Evolutionary conservation across 2,113 vertebrate genomes (phyloP), one percentile per base, ranked within the genome.

Genomic region (Numida meleagris): DNA sequence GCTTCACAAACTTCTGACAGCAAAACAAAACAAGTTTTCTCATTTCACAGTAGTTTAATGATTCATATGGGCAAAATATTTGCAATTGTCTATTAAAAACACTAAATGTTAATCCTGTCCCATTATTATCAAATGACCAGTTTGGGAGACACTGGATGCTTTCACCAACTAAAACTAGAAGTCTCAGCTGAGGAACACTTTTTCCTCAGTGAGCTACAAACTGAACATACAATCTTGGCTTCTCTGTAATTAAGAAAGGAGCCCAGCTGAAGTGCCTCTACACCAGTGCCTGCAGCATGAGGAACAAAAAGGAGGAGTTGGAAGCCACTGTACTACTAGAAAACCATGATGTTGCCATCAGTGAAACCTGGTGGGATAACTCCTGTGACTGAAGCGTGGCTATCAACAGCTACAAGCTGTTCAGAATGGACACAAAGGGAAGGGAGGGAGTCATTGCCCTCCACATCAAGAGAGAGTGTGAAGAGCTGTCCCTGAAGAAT

Each of bases 1-100:
- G 40, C 31, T 48, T 94, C 67, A 61, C 0, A 0, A 82, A 80
- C n/a, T 45, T 74, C 67, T 66, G 42, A 80, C n/a, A 38, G n/a
- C 36, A 90, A n/a, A 86, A 57, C 27, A 66, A 33, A 66, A 25
- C 16, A 86, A 82, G 50, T 58, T 77, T 74, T 59, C 34, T 15
- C 29, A 67, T 23, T 24, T 91, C 55, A 57, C 27, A 59, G 57
- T 6, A 59, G 63, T 12, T 87, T 88, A 73, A 74, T 85, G 71
- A 85, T 75, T 45, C 70, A 87, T 71, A 48, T 29, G 43, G 53
- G 68, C 38, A 93, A 94, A 94, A 83, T 90, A 91, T 55, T 86
- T 94, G 85, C 17, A 90, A 63, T 38, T 74, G 24, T 46, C 50
- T 81, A 86, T 89, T n/a, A 90, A 93, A 82, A 88, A 59, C 42